Evolutionary conservation across 2,113 vertebrate genomes (phyloP).

Genomic region (Neopipo cinnamomea): DNA sequence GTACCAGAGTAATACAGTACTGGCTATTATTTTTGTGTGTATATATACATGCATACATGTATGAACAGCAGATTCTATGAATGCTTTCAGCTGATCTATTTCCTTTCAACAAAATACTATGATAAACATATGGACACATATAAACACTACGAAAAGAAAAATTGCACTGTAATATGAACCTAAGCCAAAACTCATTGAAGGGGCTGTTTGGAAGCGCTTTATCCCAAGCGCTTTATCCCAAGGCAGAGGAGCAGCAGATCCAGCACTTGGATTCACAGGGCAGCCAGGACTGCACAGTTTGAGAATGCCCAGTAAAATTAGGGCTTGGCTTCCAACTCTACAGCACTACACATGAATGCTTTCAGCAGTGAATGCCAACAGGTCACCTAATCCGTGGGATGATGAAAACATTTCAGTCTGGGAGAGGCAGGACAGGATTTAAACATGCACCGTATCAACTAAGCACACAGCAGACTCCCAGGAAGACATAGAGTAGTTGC

Average conservation of each 20-base stretch:
- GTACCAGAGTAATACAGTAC: background rate
- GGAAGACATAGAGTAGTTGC: background rate
- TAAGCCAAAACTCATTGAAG: background rate
- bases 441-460: fast-evolving
- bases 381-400: background rate
- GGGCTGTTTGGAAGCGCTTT: background rate
- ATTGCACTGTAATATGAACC: background rate
- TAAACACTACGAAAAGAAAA: background rate
- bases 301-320: background rate
- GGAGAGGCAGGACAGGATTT: background rate
- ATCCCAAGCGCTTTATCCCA: background rate
- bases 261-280: background rate
- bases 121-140: background rate
- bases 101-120: background rate
- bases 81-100: background rate
- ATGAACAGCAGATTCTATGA: background rate
- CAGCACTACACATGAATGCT: background rate
- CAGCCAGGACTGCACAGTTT: background rate
- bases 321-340: background rate
- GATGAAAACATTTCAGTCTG: background rate
- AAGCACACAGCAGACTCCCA: background rate
- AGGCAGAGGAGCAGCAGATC: background rate
- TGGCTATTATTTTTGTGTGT: background rate
- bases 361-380: background rate
- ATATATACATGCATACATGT: background rate